Evolutionary conservation across 1,140 invertebrate species (phyloP).

Genomic region (Colletes gigas): DNA sequence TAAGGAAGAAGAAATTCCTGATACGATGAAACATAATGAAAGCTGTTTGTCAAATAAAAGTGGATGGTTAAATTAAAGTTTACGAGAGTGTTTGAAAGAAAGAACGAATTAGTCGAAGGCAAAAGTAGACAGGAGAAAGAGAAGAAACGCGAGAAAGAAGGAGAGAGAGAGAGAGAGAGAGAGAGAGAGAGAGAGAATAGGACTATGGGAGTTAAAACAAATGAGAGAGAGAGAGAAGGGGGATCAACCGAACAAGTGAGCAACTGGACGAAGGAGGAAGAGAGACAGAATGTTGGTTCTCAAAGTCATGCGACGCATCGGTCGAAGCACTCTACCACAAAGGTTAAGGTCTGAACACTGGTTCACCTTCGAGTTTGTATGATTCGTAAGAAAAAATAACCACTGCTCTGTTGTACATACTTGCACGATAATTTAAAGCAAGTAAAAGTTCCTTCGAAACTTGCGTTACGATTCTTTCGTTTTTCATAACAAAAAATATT

Average conservation of each 20-base stretch:
- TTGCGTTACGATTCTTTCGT: conserved; percentile 48
- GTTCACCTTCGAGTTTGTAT: conserved; percentile 48
- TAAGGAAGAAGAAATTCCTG: no score
- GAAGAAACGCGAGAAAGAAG: neutral
- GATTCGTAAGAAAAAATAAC: conserved; percentile 27
- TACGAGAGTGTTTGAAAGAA: neutral
- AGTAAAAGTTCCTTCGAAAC: conserved; percentile 33
- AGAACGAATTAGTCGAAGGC: neutral
- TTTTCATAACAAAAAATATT: conserved; percentile 29
- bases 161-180: neutral
- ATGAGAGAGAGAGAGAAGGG: neutral
- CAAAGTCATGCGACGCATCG: conserved; percentile 55
- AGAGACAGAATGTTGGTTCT: conserved; percentile 29
- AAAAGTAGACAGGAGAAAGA: neutral
- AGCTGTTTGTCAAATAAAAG: neutral
- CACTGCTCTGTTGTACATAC: neutral
- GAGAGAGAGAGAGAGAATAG: neutral
- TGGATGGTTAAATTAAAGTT: neutral
- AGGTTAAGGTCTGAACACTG: conserved; percentile 54
- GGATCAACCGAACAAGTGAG: conserved; percentile 35
- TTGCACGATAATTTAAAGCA: conserved; percentile 14
- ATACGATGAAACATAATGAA: neutral
- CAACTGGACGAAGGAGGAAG: conserved; percentile 21
- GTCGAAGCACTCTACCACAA: conserved; percentile 53
- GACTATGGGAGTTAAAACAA: neutral